Conservation (phyloP, 2,888 invertebrate species). For the Drosophila affinis region DNA sequence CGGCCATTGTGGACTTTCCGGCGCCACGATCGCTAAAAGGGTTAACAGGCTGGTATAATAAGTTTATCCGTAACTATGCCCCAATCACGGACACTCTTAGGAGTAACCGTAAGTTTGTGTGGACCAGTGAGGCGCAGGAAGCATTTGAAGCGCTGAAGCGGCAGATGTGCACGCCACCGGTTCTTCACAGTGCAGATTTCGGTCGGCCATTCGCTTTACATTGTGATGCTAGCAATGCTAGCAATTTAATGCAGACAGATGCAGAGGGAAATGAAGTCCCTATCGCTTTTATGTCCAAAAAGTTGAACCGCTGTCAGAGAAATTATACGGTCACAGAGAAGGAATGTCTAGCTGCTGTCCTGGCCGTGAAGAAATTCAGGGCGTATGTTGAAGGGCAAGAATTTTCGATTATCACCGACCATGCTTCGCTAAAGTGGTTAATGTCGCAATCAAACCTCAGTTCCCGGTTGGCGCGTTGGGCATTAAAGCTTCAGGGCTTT, state of each 20-base stretch:
- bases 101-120: neutral
- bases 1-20: slow-evolving; percentile 5
- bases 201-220: slow-evolving; percentile 1
- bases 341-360: too few species aligned
- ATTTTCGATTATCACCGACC: too few species aligned
- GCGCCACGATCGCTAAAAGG: slow-evolving; percentile 1
- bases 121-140: neutral
- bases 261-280: neutral
- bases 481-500: too few species aligned
- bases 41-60: slow-evolving; percentile 7
- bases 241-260: slow-evolving; percentile 26
- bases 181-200: slow-evolving; percentile 3
- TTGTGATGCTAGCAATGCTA: slow-evolving; percentile 14
- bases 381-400: too few species aligned
- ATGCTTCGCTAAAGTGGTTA: too few species aligned
- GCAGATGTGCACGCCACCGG: neutral
- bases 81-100: neutral
- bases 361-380: too few species aligned
- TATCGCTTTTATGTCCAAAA: too few species aligned
- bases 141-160: neutral
- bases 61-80: slow-evolving; percentile 2
- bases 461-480: too few species aligned
- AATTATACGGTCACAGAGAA: too few species aligned
- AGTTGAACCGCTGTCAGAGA: too few species aligned
- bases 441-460: too few species aligned